These are phyloP conservation scores for Limnephilus auricula DNA, from an alignment of 2,888 invertebrate species.

Conservation along the genomic window DNA sequence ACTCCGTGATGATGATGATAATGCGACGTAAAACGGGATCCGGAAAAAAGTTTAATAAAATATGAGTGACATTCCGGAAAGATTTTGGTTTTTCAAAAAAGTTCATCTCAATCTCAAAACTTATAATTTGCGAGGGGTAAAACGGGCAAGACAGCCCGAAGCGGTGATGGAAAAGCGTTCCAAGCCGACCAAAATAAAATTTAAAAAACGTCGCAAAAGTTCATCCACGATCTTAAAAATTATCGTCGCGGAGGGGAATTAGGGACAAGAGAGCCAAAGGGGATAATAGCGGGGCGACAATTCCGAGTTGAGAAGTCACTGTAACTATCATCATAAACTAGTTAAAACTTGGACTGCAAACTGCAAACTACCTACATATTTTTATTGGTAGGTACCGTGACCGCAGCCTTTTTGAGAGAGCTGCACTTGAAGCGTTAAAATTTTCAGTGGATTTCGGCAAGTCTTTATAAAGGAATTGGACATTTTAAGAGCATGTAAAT, in stretches of 20 bases:
- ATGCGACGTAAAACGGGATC: background rate
- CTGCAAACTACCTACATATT: slow-evolving; percentile 3
- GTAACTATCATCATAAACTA: slow-evolving; percentile 33
- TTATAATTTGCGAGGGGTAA: background rate
- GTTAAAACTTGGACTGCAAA: slow-evolving; percentile 34
- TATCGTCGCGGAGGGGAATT: background rate
- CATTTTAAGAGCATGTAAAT: background rate
- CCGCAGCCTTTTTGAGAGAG: background rate
- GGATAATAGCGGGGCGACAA: slow-evolving; percentile 29
- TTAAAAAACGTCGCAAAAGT: background rate
- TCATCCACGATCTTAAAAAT: background rate
- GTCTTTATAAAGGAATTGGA: background rate
- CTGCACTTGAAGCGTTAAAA: background rate
- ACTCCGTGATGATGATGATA: no score
- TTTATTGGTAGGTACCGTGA: background rate
- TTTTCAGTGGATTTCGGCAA: background rate
- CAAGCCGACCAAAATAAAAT: background rate
- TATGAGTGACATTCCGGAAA: background rate
- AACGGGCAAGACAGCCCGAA: background rate
- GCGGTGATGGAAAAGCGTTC: background rate
- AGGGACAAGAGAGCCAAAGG: background rate
- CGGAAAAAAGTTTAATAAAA: background rate
- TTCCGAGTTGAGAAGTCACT: slow-evolving; percentile 27
- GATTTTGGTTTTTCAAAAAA: background rate
- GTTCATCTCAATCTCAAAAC: background rate